phyloP scores from a whole-genome alignment of 2,113 vertebrate genomes.

The Gavialis gangeticus region DNA sequence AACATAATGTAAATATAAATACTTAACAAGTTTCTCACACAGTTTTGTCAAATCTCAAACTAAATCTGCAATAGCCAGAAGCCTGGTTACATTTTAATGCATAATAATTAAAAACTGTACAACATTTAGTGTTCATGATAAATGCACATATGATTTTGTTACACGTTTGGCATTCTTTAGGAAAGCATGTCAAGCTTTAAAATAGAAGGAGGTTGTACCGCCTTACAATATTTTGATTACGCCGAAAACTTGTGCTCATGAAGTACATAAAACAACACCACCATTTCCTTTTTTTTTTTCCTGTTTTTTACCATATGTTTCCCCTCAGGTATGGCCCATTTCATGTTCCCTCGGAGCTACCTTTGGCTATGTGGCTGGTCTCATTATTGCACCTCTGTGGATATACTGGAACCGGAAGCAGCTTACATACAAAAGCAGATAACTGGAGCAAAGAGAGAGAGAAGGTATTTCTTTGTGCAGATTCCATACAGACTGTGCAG shows the following conservation, averaged over 20 bases:
- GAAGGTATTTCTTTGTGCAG: constrained; percentile 79
- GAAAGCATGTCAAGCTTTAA: constrained; percentile 77
- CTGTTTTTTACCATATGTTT: constrained; percentile 47
- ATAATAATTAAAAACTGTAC: constrained; percentile 72
- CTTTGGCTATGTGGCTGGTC: constrained; percentile 90
- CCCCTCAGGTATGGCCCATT: constrained; percentile 93
- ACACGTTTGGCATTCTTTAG: constrained; percentile 77
- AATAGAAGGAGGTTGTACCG: constrained; percentile 53
- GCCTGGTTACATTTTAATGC: constrained; percentile 75
- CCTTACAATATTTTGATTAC: constrained; percentile 64
- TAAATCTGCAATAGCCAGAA: constrained; percentile 69
- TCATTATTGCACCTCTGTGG: constrained; percentile 91
- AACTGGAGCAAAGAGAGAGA: constrained; percentile 78
- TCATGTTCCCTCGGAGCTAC: constrained; percentile 94
- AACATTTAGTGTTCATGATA: constrained; percentile 76
- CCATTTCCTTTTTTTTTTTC: constrained; percentile 34
- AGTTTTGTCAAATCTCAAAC: constrained; percentile 63
- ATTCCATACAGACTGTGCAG: constrained; percentile 79
- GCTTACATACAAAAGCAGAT: constrained; percentile 96
- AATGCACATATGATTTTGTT: constrained; percentile 61
- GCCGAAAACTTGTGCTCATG: constrained; percentile 74
- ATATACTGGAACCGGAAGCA: constrained; percentile 96
- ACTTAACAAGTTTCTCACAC: constrained; percentile 34
- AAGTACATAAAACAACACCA: constrained; percentile 58
- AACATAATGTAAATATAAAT: constrained; percentile 17